Evolutionary conservation across 2,888 invertebrate species (phyloP).

Genomic region (Bombylius major): DNA sequence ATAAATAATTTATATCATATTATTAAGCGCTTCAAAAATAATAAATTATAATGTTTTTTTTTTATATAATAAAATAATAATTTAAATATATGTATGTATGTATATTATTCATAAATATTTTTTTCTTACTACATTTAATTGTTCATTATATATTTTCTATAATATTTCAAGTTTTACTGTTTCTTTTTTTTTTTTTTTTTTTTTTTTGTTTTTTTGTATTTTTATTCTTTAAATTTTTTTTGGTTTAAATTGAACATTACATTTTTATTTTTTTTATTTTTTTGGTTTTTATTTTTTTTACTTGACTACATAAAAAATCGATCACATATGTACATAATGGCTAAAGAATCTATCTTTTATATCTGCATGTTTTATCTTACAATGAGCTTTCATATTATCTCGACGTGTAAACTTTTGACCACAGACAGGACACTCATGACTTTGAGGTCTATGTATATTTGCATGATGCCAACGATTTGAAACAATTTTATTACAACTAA

Average conservation of each 20-base stretch:
- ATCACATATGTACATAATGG: slow-evolving; percentile 40
- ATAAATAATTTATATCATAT: no score
- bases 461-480: slow-evolving; percentile 52
- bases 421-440: slow-evolving; percentile 46
- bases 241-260: not conserved
- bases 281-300: not conserved
- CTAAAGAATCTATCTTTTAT: slow-evolving; percentile 38
- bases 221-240: not conserved
- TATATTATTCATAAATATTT: no score
- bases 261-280: not conserved
- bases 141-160: no score
- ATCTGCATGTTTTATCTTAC: slow-evolving; percentile 45
- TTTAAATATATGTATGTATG: no score
- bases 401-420: slow-evolving; percentile 47
- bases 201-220: slow-evolving; percentile 1
- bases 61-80: no score
- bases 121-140: no score
- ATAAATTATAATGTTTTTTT: no score
- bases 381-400: slow-evolving; percentile 52
- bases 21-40: no score
- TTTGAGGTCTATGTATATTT: slow-evolving; percentile 46
- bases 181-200: not conserved
- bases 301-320: slow-evolving; percentile 28
- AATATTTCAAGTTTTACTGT: not conserved
- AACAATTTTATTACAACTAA: slow-evolving; percentile 48